Conservation (phyloP, 2,888 invertebrate genomes). For the Eretmocerus hayati region DNA sequence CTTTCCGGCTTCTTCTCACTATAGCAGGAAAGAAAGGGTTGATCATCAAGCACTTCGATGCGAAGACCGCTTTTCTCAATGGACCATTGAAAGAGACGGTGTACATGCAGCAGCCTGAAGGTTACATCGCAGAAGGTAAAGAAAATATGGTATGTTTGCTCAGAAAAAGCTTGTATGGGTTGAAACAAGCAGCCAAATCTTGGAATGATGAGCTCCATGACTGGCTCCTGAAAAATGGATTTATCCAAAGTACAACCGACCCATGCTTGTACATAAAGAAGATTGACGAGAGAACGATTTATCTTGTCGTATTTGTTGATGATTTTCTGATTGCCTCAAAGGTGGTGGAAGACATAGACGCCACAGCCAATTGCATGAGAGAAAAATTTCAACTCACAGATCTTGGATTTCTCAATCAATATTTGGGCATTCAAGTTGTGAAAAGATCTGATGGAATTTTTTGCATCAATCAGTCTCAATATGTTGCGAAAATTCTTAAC, state of each 20-base stretch:
- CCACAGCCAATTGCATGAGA: conserved; percentile 1
- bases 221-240: conserved; percentile 1
- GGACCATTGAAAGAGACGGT: conserved; percentile 24
- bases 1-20: conserved; percentile 22
- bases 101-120: conserved; percentile 26
- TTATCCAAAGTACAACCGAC: conserved; percentile 3
- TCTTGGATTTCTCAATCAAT: conserved; percentile 16
- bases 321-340: conserved; percentile 18
- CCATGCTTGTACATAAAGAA: background rate
- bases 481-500: conserved; percentile 19
- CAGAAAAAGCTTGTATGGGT: conserved; percentile 29
- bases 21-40: conserved; percentile 20
- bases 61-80: conserved; percentile 28
- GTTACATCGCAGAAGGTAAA: conserved; percentile 7
- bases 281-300: background rate
- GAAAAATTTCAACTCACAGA: conserved; percentile 10
- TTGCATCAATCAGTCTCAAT: conserved; percentile 16
- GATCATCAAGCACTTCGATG: conserved; percentile 23
- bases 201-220: background rate
- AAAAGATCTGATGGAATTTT: conserved; percentile 15
- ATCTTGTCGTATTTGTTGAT: conserved; percentile 17
- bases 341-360: conserved; percentile 3
- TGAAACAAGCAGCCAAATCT: conserved; percentile 19
- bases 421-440: conserved; percentile 14
- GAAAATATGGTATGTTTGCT: conserved; percentile 20